These are phyloP conservation scores for Poeciliopsis turneri DNA, from an alignment of 2,797 vertebrate species.

Conservation along the genomic window DNA sequence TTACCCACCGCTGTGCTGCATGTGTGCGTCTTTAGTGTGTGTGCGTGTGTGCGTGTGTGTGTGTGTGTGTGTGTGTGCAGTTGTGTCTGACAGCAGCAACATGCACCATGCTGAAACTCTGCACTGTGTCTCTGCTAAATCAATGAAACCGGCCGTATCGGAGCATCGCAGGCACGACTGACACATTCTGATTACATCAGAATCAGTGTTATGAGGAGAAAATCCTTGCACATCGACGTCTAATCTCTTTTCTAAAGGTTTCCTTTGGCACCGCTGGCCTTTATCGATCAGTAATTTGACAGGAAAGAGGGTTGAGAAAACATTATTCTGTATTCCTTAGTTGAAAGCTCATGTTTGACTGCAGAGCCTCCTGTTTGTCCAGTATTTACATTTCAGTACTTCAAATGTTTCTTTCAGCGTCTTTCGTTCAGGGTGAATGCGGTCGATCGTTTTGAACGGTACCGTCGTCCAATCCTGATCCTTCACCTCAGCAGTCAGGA, in stretches of 20 bases:
- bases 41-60: neutral
- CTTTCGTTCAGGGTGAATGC: neutral
- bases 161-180: neutral
- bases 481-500: neutral
- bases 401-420: neutral
- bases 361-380: neutral
- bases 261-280: neutral
- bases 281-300: neutral
- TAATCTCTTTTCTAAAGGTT: neutral
- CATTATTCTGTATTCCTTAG: neutral
- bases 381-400: neutral
- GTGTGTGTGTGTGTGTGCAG: no score
- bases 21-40: neutral
- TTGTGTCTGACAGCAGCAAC: conserved; percentile 17
- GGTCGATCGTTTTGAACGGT: neutral
- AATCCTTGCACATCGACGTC: neutral
- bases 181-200: no score
- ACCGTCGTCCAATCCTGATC: neutral
- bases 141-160: conserved; percentile 41
- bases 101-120: conserved; percentile 54
- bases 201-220: neutral
- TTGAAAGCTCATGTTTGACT: neutral
- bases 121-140: conserved; percentile 34
- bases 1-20: conserved; percentile 27
- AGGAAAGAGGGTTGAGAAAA: neutral